Evolutionary conservation across 2,888 invertebrate genomes (phyloP), one percentile per base, ranked within the genome.

Genomic region (Erebia epiphron): DNA sequence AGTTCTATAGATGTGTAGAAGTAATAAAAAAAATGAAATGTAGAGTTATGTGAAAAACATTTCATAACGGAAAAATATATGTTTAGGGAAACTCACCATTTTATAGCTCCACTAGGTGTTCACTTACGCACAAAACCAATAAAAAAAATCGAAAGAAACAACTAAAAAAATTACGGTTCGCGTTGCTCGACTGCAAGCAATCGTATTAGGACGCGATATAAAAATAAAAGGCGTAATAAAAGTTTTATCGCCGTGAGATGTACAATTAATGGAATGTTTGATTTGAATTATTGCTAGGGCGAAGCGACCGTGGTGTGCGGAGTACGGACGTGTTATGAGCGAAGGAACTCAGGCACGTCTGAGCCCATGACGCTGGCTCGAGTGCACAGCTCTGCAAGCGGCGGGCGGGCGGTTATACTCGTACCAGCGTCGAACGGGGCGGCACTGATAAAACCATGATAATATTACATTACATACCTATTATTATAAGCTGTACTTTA

Each of bases 181-280:
- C 84, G 85, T 81, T 87, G 88, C 86, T 90, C 86, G 89, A 89
- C 80, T 91, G 91, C 90, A 91, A 91, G 91, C 90, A 91, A 91
- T 92, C 90, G 91, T 88, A 91, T 91, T 92, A 90, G 82, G 81
- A 87, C 82, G 86, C 82, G 87, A 88, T 87, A 90, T 91, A 90
- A 90, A 90, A 68, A 87, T 88, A 89, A 90, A 88, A 85, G 85
- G 82, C 80, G 73, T 73, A 79, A 78, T 91, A 91, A 92, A 92
- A 88, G 83, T 75, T 81, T 88, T 90, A 91, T 90, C 88, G 89
- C 80, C 80, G 80, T 85, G 83, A 84, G 82, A 86, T 82, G 87
- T 84, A 85, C 86, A 90, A 90, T 91, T 89, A 90, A 90, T 87
- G 86, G 85, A 86, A 86, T 87, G 86, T 90, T 88, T 86, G 87